A percentile compares a stretch with the other conserved stretches of the same genome.
These are phyloP conservation scores for Ormyrus nitidulus DNA, from an alignment of 2,888 invertebrate genomes.

Conservation along the genomic window DNA sequence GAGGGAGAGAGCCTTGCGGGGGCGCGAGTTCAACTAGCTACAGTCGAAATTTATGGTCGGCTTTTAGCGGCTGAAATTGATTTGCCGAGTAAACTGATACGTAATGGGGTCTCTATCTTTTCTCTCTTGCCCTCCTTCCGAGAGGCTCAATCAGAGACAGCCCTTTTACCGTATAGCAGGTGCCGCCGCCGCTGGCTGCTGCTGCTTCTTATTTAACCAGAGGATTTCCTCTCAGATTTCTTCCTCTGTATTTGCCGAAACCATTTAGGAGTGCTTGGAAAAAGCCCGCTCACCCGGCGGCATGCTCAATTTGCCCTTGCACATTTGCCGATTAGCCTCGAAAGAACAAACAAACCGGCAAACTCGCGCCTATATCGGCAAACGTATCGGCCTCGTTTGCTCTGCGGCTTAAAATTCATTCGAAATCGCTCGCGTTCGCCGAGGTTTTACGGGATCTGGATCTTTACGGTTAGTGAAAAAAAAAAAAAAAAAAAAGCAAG, in stretches of 20 bases:
- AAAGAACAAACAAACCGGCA: constrained; percentile 16
- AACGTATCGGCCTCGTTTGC: no score
- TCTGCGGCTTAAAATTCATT: background rate
- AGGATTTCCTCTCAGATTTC: constrained; percentile 47
- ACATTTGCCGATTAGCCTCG: constrained; percentile 26
- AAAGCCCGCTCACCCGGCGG: constrained; percentile 16
- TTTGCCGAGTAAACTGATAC: constrained; percentile 69
- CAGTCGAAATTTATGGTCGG: constrained; percentile 66
- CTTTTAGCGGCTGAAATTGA: constrained; percentile 69
- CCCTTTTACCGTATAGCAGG: constrained; percentile 38
- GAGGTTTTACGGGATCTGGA: background rate
- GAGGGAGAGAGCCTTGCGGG: constrained; percentile 42
- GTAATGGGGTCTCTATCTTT: constrained; percentile 64
- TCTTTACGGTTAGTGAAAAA: constrained; percentile 2
- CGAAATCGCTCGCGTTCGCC: background rate
- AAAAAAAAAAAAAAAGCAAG: background rate
- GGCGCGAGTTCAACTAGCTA: constrained; percentile 58
- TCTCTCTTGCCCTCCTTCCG: constrained; percentile 46
- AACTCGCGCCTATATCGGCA: background rate
- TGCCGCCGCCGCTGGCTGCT: constrained; percentile 4
- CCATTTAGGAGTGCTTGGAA: constrained; percentile 33
- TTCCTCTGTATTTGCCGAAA: constrained; percentile 40
- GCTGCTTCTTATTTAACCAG: constrained; percentile 54
- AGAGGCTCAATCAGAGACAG: constrained; percentile 53
- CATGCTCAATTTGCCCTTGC: constrained; percentile 39